A percentile compares a stretch with the other conserved stretches of the same genome.
phyloP scores from a whole-genome alignment of 2,113 vertebrate genomes.

The Climacteris rufus region DNA sequence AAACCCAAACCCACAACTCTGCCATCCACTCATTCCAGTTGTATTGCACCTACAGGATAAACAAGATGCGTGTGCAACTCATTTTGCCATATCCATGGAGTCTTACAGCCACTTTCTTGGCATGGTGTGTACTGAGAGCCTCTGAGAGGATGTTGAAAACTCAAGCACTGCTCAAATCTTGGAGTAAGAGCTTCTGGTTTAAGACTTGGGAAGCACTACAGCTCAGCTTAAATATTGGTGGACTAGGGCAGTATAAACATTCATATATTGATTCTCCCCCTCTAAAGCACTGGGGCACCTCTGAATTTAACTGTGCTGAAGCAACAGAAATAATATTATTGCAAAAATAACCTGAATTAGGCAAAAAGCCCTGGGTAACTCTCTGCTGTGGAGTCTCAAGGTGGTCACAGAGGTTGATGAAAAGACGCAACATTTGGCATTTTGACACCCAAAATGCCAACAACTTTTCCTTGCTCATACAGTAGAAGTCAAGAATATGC shows the following conservation, averaged over 20 bases:
- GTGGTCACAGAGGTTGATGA: neutral
- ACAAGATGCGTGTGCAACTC: neutral
- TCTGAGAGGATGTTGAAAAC: neutral
- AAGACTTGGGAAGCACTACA: neutral
- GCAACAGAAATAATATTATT: neutral
- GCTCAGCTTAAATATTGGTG: neutral
- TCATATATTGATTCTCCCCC: neutral
- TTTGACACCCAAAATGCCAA: neutral
- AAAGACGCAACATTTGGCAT: neutral
- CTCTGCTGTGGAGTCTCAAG: neutral
- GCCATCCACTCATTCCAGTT: neutral
- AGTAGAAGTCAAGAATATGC: neutral
- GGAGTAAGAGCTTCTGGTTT: neutral
- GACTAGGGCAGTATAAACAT: neutral
- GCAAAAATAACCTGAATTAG: neutral
- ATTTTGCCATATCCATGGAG: neutral
- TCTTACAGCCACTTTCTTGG: neutral
- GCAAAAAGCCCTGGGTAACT: neutral
- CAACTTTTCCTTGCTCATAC: neutral
- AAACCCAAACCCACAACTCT: neutral
- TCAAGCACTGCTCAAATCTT: neutral
- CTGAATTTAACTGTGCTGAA: neutral
- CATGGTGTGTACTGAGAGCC: neutral
- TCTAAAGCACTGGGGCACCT: neutral
- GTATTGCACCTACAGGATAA: neutral